phyloP scores from a whole-genome alignment of 2,888 invertebrate genomes.

The Lycaena phlaeas region DNA sequence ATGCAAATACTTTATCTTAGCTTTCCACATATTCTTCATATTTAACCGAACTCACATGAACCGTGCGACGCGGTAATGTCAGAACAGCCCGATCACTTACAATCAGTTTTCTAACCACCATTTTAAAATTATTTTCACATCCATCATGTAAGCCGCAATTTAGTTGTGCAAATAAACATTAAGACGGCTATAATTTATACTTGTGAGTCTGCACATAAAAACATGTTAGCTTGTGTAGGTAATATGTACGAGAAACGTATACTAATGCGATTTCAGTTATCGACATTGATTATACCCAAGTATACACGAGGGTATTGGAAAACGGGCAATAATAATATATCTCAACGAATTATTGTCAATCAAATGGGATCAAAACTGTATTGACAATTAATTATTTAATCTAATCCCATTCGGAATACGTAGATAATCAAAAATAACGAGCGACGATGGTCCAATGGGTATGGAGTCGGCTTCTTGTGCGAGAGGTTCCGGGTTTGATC shows the following conservation, averaged over 20 bases:
- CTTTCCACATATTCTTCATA: conserved; percentile 24
- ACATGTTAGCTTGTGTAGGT: not conserved
- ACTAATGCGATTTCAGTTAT: conserved; percentile 3
- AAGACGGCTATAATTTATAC: conserved; percentile 1
- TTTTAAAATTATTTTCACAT: conserved; percentile 34
- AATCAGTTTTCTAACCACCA: conserved; percentile 39
- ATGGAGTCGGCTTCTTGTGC: no score
- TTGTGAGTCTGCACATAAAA: not conserved
- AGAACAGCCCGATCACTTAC: conserved; percentile 27
- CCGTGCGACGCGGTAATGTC: conserved; percentile 32
- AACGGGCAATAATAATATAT: not conserved
- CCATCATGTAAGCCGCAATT: conserved; percentile 26
- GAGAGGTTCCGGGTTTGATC: no score
- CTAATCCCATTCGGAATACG: no score
- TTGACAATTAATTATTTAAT: no score
- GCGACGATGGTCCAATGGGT: no score
- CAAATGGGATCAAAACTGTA: not conserved
- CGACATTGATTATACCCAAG: not conserved
- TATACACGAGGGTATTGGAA: not conserved
- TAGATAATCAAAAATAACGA: no score
- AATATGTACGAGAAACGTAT: not conserved
- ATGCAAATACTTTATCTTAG: conserved; percentile 53
- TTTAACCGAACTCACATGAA: conserved; percentile 21
- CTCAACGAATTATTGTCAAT: conserved; percentile 2
- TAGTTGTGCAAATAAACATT: conserved; percentile 14